Conservation (phyloP, 1,140 invertebrate genomes). For the Neodiprion lecontei region DNA sequence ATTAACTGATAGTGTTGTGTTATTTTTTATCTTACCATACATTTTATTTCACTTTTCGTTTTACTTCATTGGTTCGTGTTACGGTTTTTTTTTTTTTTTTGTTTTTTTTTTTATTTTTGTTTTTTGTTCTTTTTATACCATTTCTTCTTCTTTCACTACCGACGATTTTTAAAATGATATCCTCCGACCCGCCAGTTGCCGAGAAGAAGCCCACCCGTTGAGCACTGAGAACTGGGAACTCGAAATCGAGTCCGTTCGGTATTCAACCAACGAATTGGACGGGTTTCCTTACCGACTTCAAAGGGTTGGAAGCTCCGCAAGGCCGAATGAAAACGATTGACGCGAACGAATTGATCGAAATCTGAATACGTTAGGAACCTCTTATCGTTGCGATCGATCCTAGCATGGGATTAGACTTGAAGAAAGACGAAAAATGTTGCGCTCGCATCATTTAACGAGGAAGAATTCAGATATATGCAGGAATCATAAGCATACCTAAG, state of each 20-base stretch:
- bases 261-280: neutral
- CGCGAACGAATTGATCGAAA: no score
- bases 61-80: neutral
- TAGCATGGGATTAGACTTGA: no score
- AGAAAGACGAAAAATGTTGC: no score
- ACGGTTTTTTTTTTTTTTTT: neutral
- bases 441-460: no score
- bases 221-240: neutral
- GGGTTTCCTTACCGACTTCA: neutral
- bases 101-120: neutral
- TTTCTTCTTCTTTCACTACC: neutral
- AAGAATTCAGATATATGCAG: no score
- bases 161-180: constrained; percentile 8
- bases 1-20: constrained; percentile 44
- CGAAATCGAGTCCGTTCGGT: neutral
- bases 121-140: neutral
- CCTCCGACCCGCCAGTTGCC: neutral
- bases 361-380: no score
- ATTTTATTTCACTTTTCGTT: neutral
- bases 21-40: neutral
- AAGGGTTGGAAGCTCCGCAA: neutral
- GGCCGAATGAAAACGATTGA: no score
- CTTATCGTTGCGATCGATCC: no score
- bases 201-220: neutral
- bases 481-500: no score